Evolutionary conservation across 2,888 invertebrate species (phyloP).

Genomic region (Andrena praecox): DNA sequence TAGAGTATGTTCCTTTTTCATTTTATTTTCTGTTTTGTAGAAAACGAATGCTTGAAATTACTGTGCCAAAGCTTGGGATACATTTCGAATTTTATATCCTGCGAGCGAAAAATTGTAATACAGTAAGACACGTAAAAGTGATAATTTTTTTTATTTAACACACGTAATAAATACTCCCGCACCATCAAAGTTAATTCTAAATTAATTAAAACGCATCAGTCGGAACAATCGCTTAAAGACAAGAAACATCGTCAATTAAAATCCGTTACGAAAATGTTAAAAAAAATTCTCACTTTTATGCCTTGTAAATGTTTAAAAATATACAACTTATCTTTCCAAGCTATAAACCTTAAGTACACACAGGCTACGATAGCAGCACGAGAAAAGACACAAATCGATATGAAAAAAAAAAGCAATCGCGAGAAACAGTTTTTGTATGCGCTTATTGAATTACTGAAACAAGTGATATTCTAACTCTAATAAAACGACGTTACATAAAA

Average conservation of each 20-base stretch:
- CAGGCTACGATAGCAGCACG: constrained; percentile 45
- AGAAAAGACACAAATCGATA: constrained; percentile 45
- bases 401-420: constrained; percentile 65
- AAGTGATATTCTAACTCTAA: constrained; percentile 32
- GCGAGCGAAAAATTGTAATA: constrained; percentile 1
- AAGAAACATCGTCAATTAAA: constrained; percentile 45
- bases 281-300: constrained; percentile 34
- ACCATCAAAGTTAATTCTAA: constrained; percentile 24
- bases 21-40: neutral
- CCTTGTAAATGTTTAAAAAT: constrained; percentile 33
- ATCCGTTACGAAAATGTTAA: constrained; percentile 35
- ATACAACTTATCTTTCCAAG: constrained; percentile 38
- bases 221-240: constrained; percentile 11
- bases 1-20: neutral
- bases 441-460: constrained; percentile 30
- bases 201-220: constrained; percentile 45
- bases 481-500: constrained; percentile 28
- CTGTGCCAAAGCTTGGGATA: constrained; percentile 17
- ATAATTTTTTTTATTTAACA: neutral
- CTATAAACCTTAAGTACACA: constrained; percentile 58
- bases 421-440: constrained; percentile 68
- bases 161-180: constrained; percentile 24
- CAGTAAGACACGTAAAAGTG: neutral
- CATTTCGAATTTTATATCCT: constrained; percentile 6
- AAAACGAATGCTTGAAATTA: constrained; percentile 13